Conservation (phyloP, 2,797 vertebrate species). For the Sebastes jordani region DNA sequence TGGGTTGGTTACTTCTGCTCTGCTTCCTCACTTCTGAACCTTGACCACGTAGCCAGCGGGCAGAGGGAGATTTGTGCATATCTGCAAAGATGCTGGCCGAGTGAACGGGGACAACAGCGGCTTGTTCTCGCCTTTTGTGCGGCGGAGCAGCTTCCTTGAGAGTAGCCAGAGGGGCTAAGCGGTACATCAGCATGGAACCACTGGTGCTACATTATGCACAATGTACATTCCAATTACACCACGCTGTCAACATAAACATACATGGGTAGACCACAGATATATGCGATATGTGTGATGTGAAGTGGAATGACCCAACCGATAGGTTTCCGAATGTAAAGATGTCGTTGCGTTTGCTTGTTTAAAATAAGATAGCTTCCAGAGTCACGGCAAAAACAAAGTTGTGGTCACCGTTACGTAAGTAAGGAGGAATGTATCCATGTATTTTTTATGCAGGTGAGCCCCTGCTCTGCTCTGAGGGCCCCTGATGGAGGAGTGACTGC, state of each 20-base stretch:
- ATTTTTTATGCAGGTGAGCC: constrained; percentile 84
- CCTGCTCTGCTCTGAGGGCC: constrained; percentile 70
- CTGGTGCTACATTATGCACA: constrained; percentile 43
- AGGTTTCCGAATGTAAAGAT: not conserved
- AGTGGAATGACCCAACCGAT: not conserved
- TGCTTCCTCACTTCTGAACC: constrained; percentile 78
- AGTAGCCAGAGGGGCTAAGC: constrained; percentile 64
- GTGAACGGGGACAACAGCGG: constrained; percentile 75
- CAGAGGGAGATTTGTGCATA: constrained; percentile 59
- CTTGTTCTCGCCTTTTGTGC: constrained; percentile 73
- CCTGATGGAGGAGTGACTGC: constrained; percentile 77
- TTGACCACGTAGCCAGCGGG: constrained; percentile 60
- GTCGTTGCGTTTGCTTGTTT: constrained; percentile 25
- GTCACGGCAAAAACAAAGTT: constrained; percentile 53
- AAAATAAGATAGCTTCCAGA: constrained; percentile 47
- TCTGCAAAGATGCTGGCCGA: constrained; percentile 73
- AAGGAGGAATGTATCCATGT: constrained; percentile 72
- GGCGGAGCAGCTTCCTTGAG: constrained; percentile 56
- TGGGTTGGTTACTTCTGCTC: constrained; percentile 76
- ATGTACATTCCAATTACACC: constrained; percentile 53
- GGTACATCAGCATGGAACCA: constrained; percentile 51
- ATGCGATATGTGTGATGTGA: not conserved
- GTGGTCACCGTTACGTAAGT: constrained; percentile 74
- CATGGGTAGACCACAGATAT: constrained; percentile 8
- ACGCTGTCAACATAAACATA: constrained; percentile 32